These are phyloP conservation scores for Maccullochella peelii DNA, from an alignment of 2,113 vertebrate species.

Conservation along the genomic window DNA sequence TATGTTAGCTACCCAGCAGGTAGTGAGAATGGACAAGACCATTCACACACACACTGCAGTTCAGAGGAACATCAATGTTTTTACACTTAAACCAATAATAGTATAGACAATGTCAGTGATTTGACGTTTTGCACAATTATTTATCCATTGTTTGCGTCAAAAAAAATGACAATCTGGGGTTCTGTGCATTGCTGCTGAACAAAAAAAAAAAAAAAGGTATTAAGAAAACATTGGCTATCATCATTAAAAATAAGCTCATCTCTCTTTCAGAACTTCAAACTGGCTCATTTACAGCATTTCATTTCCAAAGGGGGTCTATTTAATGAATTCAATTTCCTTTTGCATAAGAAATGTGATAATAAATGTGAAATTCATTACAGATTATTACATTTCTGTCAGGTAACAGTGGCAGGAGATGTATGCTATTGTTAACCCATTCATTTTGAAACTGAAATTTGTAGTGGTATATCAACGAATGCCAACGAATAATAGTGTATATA, in stretches of 20 bases:
- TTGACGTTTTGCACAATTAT: background rate
- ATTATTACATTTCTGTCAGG: slow-evolving; percentile 76
- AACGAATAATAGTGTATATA: too few relatives aligned
- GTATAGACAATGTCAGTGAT: too few relatives aligned
- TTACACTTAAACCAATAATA: background rate
- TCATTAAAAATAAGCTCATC: slow-evolving; percentile 46
- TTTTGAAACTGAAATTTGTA: background rate
- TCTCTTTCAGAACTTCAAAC: slow-evolving; percentile 57
- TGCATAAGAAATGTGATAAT: slow-evolving; percentile 77
- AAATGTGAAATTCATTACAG: slow-evolving; percentile 70
- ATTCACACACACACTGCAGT: background rate
- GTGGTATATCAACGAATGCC: background rate
- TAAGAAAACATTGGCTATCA: slow-evolving; percentile 31
- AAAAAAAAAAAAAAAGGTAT: background rate
- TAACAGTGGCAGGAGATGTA: slow-evolving; percentile 57
- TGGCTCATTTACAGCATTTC: slow-evolving; percentile 63
- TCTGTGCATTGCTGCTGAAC: background rate
- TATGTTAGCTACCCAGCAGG: slow-evolving; percentile 20
- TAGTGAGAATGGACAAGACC: background rate
- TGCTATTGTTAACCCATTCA: slow-evolving; percentile 46
- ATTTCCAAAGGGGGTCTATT: slow-evolving; percentile 71
- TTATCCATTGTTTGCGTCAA: background rate
- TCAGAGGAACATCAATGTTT: background rate
- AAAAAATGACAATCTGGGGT: background rate
- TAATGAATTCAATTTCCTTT: slow-evolving; percentile 77